Conservation (phyloP, 2,113 vertebrate species). For the Cyanistes caeruleus region DNA sequence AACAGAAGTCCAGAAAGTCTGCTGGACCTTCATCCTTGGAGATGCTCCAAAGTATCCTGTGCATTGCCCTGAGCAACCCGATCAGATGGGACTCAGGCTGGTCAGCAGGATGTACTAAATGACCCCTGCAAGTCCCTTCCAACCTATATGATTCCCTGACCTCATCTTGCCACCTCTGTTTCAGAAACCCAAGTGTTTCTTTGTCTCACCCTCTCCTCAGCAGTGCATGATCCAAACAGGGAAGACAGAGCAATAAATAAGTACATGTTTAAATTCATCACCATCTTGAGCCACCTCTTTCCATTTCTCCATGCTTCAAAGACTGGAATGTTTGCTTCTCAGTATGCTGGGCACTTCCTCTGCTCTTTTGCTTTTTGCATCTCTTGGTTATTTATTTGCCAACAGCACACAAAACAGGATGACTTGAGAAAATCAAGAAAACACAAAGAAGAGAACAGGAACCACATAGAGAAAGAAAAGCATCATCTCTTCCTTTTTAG, state of each 20-base stretch:
- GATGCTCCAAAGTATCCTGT: not conserved
- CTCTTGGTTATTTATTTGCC: not conserved
- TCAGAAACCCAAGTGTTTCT: not conserved
- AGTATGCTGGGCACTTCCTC: not conserved
- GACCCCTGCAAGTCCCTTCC: not conserved
- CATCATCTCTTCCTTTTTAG: not conserved
- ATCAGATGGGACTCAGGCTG: not conserved
- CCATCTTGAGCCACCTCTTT: not conserved
- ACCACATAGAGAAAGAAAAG: not conserved
- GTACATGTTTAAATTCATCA: not conserved
- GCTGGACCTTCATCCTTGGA: not conserved
- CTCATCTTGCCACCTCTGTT: not conserved
- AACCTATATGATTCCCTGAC: accelerated
- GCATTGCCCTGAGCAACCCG: not conserved
- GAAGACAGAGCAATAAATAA: not conserved
- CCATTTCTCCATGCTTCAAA: not conserved
- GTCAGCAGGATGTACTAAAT: not conserved
- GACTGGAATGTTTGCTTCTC: not conserved
- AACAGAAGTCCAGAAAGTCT: not conserved
- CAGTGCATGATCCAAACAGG: not conserved
- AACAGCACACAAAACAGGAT: not conserved
- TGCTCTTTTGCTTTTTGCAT: not conserved
- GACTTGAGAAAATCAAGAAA: not conserved
- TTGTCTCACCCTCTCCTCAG: not conserved
- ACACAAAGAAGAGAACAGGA: not conserved